Base-by-base conservation (phyloP, 2,113 vertebrate species). In the Nettapus auritus region DNA sequence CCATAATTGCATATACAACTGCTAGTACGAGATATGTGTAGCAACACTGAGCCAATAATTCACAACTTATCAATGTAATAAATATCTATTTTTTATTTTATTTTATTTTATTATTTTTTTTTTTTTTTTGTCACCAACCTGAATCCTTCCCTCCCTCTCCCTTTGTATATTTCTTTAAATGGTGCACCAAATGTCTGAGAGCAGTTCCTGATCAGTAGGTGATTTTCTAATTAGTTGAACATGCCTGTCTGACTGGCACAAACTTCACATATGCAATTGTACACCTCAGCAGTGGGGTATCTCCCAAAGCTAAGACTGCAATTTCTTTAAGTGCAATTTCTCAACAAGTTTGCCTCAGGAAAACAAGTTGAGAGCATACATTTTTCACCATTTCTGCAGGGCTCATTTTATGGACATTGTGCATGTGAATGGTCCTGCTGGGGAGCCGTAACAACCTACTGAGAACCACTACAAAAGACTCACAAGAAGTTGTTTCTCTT, bases 1-100 rank as follows among this genome's bases (percentile, higher is more conserved):
- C n/a, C 84, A 69, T 92, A 91, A 78, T 78, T 95, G 59, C 71
- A 42, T 71, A 76, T 53, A 48, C 67, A 92, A 74, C 78, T 84
- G 90, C 69, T 34, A 71, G 64, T 22, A 78, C 0, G n/a, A 86
- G 48, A 78, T 19, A 71, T 11, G 33, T 69, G 42, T 1, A 40
- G 64, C 50, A 57, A 78, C 80, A 92, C 16, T 2, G 21, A 80
- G 36, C 15, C 48, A 19, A 9, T 48, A 85, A 86, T 77, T 89
- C 88, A 77, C 38, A 75, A 11, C 12, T 38, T 63, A 36, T 34
- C 44, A 55, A 26, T 62, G 29, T n/a, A 85, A 64, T 53, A 87
- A 67, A 62, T 53, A 42, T 9, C 22, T 52, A 38, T 67, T 52
- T 21, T 26, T n/a, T 93, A 46, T 26, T 28, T 26, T 31, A 93